Evolutionary conservation across 2,797 vertebrate genomes (phyloP), one percentile per base, ranked within the genome.

Genomic region (Delichon dasypus): DNA sequence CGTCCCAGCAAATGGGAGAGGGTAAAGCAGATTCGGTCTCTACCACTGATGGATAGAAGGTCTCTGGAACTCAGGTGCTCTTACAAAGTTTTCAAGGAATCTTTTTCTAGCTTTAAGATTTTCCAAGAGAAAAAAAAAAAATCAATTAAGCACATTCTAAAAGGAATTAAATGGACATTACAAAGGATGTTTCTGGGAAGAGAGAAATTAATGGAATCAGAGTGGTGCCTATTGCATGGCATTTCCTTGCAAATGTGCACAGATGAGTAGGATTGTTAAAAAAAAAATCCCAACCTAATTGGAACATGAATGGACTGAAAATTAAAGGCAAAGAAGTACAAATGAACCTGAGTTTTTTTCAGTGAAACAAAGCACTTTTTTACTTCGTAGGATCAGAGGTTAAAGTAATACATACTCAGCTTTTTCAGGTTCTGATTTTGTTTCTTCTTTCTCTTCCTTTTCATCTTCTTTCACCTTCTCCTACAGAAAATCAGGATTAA

Each of bases 391-490:
- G 42, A 72, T 54, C 17, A 61, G 3, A 30, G 6, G 23, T 77
- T 72, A 42, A 90, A 76, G 4, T 48, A 32, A 62, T 71, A 98
- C 98, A 26, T 98, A 99, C 99, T 98, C 98, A 21, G 98, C 97
- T 95, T 98, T 98, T 96, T 99, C 98, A 11, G 98, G 97, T 95
- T 99, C 98, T 38, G 97, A 96, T 94, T 98, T 98, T 81, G 94
- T 97, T 88, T 98, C 98, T 58, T 98, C 98, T 73, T 97, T 97
- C 44, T 97, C 97, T 73, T 98, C 98, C 73, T 98, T 98, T 92
- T 98, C 98, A 47, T 98, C 98, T 88, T 98, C 97, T 50, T 98
- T 97, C 23, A 95, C 95, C 76, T 98, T 98, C 4, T 98, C 98
- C 99, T 99, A 94, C 21, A 96, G 58, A 83, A 88, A 91, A 65